Evolutionary conservation across 2,888 invertebrate species (phyloP).

Genomic region (Hartigia nigra): DNA sequence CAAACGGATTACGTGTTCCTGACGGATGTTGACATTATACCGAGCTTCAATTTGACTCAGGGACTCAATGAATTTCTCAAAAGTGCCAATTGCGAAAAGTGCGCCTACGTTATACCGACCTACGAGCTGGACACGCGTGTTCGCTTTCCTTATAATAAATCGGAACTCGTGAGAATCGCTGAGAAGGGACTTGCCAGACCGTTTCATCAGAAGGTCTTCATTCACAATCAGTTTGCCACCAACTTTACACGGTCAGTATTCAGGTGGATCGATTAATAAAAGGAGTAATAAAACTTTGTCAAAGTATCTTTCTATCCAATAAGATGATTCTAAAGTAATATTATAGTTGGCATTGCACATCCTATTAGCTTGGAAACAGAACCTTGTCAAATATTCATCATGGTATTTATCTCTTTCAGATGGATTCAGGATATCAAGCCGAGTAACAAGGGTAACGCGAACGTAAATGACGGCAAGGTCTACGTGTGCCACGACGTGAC

Average conservation of each 20-base stretch:
- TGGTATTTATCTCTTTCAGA: constrained; percentile 36
- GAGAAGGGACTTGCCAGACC: constrained; percentile 86
- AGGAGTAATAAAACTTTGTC: too few relatives aligned
- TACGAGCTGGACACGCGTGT: constrained; percentile 87
- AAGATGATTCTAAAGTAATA: background rate
- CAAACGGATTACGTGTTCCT: constrained; percentile 84
- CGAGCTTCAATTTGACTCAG: constrained; percentile 78
- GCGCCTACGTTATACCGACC: constrained; percentile 91
- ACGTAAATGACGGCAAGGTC: constrained; percentile 71
- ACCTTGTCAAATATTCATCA: background rate
- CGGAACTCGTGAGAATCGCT: constrained; percentile 79
- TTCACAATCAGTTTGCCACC: constrained; percentile 91
- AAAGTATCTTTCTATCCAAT: too few relatives aligned
- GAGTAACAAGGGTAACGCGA: constrained; percentile 68
- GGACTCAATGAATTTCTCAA: constrained; percentile 77
- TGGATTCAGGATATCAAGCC: constrained; percentile 57
- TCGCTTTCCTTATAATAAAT: constrained; percentile 83
- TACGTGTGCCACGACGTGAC: constrained; percentile 88
- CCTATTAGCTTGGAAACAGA: background rate
- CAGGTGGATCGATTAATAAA: background rate
- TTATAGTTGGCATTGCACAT: background rate
- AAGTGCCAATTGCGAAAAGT: constrained; percentile 71
- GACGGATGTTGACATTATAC: constrained; percentile 90
- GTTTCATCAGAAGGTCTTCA: constrained; percentile 91
- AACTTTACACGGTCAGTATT: constrained; percentile 83